phyloP scores from a whole-genome alignment of 2,113 vertebrate species.

The Madoqua kirkii region DNA sequence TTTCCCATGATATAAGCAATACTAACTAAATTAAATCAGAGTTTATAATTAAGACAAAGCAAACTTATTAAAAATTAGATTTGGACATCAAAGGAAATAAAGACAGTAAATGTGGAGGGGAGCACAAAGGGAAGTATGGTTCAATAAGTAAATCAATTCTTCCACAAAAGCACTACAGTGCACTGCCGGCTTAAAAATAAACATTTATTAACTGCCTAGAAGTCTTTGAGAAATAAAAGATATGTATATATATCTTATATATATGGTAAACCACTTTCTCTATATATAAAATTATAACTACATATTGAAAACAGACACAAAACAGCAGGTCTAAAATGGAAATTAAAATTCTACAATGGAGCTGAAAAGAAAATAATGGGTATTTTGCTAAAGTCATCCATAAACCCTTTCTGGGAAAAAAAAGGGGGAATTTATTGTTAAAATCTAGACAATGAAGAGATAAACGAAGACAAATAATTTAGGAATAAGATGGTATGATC shows the following conservation, averaged over 20 bases:
- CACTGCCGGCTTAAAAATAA: neutral
- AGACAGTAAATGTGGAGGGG: neutral
- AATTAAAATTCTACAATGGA: neutral
- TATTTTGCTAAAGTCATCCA: neutral
- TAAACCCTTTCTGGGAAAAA: neutral
- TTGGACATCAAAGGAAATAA: conserved; percentile 27
- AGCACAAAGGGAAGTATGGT: neutral
- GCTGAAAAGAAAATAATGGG: neutral
- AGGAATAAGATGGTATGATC: neutral
- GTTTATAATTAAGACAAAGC: conserved; percentile 22
- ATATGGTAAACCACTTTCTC: neutral
- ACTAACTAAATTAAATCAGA: conserved; percentile 27
- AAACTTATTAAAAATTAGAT: conserved; percentile 19
- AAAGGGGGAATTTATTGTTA: neutral
- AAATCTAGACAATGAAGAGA: neutral
- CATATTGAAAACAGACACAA: neutral
- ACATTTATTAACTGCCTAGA: neutral
- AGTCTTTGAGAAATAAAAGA: neutral
- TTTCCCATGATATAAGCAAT: neutral
- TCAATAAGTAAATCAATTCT: conserved; percentile 2
- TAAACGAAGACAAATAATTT: conserved; percentile 21
- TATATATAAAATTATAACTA: neutral
- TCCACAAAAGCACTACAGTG: neutral
- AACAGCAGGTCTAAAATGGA: neutral
- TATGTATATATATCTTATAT: neutral